Conservation (phyloP, 1,140 invertebrate species). For the Pogonomyrmex californicus region DNA sequence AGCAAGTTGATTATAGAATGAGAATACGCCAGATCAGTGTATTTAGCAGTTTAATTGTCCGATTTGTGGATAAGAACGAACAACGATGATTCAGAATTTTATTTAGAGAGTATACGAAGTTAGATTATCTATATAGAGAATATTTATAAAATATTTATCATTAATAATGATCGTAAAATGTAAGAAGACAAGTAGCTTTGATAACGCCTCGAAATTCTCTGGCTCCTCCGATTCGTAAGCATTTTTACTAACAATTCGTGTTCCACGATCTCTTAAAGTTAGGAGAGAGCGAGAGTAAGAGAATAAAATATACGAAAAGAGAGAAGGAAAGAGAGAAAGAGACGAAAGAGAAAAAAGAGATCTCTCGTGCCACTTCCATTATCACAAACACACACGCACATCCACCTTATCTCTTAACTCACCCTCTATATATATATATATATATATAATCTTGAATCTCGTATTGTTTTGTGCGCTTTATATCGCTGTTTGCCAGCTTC, state of each 20-base stretch:
- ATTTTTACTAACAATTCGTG: slow-evolving; percentile 53
- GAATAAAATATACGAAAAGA: slow-evolving; percentile 25
- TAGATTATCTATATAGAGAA: not conserved
- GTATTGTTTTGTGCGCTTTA: slow-evolving; percentile 80
- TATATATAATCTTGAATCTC: slow-evolving; percentile 72
- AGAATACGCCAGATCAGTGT: not conserved
- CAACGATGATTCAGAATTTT: slow-evolving; percentile 1
- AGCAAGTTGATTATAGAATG: not conserved
- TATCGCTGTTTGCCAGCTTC: slow-evolving; percentile 81
- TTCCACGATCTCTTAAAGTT: slow-evolving; percentile 33
- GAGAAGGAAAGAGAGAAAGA: slow-evolving; percentile 47
- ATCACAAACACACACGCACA: slow-evolving; percentile 64
- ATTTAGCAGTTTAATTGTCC: not conserved
- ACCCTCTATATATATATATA: slow-evolving; percentile 61
- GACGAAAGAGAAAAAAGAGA: slow-evolving; percentile 56
- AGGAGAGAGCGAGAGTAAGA: slow-evolving; percentile 38
- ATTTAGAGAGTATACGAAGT: not conserved
- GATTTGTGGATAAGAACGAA: not conserved
- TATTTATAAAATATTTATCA: not conserved
- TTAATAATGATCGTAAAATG: not conserved
- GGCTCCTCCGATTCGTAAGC: slow-evolving; percentile 23
- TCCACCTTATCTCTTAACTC: slow-evolving; percentile 68
- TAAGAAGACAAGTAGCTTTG: not conserved
- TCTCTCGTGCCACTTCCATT: slow-evolving; percentile 63
- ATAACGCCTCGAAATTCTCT: slow-evolving; percentile 55